phyloP scores from a whole-genome alignment of 2,888 invertebrate species.

The Drosophila falleni region DNA sequence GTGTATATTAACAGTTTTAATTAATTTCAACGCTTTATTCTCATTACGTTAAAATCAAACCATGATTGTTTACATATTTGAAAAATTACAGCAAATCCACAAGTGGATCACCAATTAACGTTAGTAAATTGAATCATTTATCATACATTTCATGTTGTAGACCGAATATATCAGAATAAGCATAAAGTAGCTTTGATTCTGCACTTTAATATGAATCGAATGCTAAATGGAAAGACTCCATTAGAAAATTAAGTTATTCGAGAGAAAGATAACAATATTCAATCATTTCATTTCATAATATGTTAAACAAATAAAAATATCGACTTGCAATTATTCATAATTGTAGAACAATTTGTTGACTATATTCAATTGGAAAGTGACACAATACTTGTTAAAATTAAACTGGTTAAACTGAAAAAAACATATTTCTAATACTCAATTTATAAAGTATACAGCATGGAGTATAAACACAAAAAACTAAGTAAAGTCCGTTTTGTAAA shows the following conservation, averaged over 20 bases:
- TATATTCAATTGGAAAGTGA: neutral
- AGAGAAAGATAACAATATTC: neutral
- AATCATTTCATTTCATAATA: neutral
- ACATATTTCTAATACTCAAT: neutral
- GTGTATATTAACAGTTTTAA: neutral
- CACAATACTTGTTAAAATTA: too few species aligned
- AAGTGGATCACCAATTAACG: neutral
- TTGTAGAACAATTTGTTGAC: neutral
- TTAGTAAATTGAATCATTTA: too few species aligned
- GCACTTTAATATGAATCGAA: neutral
- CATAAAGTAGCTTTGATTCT: neutral
- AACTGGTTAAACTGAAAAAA: too few species aligned
- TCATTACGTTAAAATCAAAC: neutral
- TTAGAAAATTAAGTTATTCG: neutral
- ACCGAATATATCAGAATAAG: too few species aligned
- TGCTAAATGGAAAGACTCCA: neutral
- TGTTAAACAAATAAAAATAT: neutral
- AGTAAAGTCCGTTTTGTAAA: constrained; percentile 2
- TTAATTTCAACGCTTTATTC: neutral
- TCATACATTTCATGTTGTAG: neutral
- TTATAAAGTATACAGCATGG: constrained; percentile 1
- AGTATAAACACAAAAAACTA: constrained; percentile 1
- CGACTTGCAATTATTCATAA: neutral
- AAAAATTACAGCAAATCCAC: neutral
- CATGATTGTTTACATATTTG: neutral